Base-by-base conservation (phyloP, 2,888 invertebrate genomes). In the Myathropa florea region DNA sequence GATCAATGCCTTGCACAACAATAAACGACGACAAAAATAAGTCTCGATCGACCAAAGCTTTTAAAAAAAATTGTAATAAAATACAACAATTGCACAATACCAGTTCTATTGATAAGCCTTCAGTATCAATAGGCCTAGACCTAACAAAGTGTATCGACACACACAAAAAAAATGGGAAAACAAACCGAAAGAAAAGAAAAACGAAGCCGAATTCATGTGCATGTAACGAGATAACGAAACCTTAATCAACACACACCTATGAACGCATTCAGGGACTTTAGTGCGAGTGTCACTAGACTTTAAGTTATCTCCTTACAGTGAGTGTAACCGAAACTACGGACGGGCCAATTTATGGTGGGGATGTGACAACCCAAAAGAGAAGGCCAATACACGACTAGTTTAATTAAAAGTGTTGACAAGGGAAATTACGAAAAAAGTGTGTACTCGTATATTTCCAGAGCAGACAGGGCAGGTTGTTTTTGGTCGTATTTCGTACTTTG, bases 191-290 rank as follows among this genome's bases (percentile, higher is more conserved):
- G n/a, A 28, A 76, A 75, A 57, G 23, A 26, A 26, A 28, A 46
- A 12, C 21, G n/a, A 63, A 55, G 53, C 67, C 61, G 63, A 77
- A 77, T 68, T 68, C 76, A 30, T 61, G 61, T 67, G 68, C 77
- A 77, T 77, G 77, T 77, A 77, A 77, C 55, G 53, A 61, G 77
- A 77, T 77, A 77, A 77, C 77, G 36, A 68, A 55, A 77, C 61
- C 55, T 53, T 63, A 77, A 77, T 63, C 63, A 77, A 55, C 46
- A n/a, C 67, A 67, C 67, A 65, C 64, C 64, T 73, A 53, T 7
- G 18, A 46, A 46, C n/a, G 46, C 46, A 46, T 46, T 46, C 18
- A 71, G 30, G 57, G 21, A 46, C 57, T 55, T 12, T 24, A 21
- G 26, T 10, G 55, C 30, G 67, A 21, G 57, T 72, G 72, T 61